These are phyloP conservation scores for Cirrhinus molitorella DNA, from an alignment of 2,797 vertebrate species.

Conservation along the genomic window DNA sequence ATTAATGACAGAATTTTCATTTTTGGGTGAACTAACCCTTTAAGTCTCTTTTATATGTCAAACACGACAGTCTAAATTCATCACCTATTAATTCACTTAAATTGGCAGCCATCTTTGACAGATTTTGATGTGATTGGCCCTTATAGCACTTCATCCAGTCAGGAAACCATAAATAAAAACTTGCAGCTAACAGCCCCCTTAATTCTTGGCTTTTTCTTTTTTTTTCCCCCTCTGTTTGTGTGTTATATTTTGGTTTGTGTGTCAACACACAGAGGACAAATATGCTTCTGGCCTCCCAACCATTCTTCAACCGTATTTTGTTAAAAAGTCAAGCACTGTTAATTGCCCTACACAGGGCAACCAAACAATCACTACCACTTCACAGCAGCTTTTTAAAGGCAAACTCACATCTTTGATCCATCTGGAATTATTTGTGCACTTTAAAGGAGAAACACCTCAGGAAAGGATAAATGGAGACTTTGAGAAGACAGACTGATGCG, in stretches of 20 bases:
- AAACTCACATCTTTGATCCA: slow-evolving; percentile 91
- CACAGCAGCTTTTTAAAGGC: slow-evolving; percentile 82
- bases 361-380: slow-evolving; percentile 75
- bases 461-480: slow-evolving; percentile 89
- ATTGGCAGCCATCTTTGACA: slow-evolving; percentile 57
- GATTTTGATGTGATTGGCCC: slow-evolving; percentile 51
- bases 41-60: neutral
- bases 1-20: too few relatives aligned
- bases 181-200: slow-evolving; percentile 6
- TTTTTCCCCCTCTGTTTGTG: neutral
- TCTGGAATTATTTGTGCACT: slow-evolving; percentile 91
- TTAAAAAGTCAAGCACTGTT: slow-evolving; percentile 31
- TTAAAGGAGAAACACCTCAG: slow-evolving; percentile 92
- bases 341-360: slow-evolving; percentile 50
- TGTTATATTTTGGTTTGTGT: slow-evolving; percentile 13
- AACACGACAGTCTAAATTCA: slow-evolving; percentile 41
- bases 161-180: slow-evolving; percentile 58
- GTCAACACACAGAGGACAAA: slow-evolving; percentile 30
- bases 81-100: slow-evolving; percentile 63
- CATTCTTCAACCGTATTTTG: slow-evolving; percentile 48
- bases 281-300: slow-evolving; percentile 23
- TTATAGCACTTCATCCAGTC: slow-evolving; percentile 54
- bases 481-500: slow-evolving; percentile 78
- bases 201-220: too few relatives aligned
- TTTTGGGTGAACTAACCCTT: too few relatives aligned